Conservation (phyloP, 1,140 invertebrate genomes). For the Lethrus apterus region DNA sequence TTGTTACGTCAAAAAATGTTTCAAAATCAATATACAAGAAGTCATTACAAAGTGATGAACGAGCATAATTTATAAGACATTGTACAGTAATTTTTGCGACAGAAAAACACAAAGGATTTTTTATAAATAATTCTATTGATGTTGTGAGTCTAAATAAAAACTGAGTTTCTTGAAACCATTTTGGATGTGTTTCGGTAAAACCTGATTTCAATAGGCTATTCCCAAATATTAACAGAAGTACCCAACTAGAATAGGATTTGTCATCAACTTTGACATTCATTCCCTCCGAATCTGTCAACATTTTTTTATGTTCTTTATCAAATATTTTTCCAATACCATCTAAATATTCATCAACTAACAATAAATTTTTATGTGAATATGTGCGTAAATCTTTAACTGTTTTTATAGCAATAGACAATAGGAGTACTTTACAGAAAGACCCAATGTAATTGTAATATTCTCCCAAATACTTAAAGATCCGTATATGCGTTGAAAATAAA, state of each 20-base stretch:
- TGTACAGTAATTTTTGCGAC: conserved; percentile 5
- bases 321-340: background rate
- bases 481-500: background rate
- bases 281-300: too few relatives aligned
- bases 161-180: conserved; percentile 3
- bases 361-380: background rate
- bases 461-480: conserved; percentile 1
- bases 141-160: background rate
- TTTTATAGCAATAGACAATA: conserved; percentile 7
- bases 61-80: conserved; percentile 9
- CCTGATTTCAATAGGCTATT: conserved; percentile 1
- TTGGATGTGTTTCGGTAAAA: background rate
- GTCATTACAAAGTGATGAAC: background rate
- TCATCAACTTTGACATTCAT: background rate
- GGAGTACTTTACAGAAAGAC: background rate
- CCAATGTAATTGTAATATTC: background rate
- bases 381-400: background rate
- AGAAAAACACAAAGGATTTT: background rate
- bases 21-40: conserved; percentile 1
- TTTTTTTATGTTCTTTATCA: conserved; percentile 8
- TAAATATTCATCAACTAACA: conserved; percentile 2
- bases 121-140: background rate
- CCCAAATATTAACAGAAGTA: background rate
- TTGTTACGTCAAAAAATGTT: conserved; percentile 7
- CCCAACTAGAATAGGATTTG: conserved; percentile 4